These are phyloP conservation scores for Chrosomus eos DNA, from an alignment of 2,797 vertebrate species.

Conservation along the genomic window DNA sequence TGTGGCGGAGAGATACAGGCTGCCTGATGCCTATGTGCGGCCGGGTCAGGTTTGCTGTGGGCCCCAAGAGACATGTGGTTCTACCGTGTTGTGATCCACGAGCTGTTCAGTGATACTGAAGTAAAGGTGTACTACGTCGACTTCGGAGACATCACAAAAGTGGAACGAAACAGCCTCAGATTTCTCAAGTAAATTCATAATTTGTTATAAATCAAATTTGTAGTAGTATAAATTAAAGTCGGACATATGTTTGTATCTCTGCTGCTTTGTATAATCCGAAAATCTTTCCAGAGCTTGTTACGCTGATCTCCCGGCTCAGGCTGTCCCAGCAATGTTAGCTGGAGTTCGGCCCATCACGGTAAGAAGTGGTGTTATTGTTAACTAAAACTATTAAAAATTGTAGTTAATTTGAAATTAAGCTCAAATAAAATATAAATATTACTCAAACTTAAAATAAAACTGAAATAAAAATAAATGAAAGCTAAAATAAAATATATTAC, in stretches of 20 bases:
- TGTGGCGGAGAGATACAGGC: constrained; percentile 82
- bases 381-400: background rate
- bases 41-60: constrained; percentile 89
- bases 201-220: background rate
- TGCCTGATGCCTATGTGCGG: constrained; percentile 79
- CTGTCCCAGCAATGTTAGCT: constrained; percentile 85
- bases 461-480: too few relatives aligned
- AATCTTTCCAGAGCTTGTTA: constrained; percentile 81
- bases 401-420: background rate
- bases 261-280: background rate
- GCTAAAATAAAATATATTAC: too few relatives aligned
- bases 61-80: constrained; percentile 83
- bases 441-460: background rate
- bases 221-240: background rate
- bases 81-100: constrained; percentile 89
- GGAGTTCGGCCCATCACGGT: constrained; percentile 82
- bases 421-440: background rate
- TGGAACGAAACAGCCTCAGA: constrained; percentile 80
- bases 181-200: constrained; percentile 89
- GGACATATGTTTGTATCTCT: background rate
- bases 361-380: constrained; percentile 52
- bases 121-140: constrained; percentile 91
- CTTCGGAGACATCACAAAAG: constrained; percentile 80
- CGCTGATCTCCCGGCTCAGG: constrained; percentile 89
- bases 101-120: constrained; percentile 75